Evolutionary conservation across 2,113 vertebrate species (phyloP).

Genomic region (Mohoua ochrocephala): DNA sequence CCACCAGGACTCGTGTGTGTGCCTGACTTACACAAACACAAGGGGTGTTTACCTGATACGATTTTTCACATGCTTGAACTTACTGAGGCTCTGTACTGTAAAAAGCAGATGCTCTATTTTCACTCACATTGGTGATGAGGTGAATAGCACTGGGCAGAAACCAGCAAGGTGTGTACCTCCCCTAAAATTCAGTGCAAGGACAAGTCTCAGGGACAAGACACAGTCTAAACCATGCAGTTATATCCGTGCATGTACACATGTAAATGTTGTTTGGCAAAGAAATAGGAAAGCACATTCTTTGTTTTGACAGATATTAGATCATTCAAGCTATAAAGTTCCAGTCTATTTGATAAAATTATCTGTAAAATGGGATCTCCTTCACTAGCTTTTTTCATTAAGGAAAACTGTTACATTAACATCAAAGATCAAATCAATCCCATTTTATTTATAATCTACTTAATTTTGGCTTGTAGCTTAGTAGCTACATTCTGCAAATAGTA

Average conservation of each 20-base stretch:
- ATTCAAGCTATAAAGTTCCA: not conserved
- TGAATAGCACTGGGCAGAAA: not conserved
- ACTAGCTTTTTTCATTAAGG: not conserved
- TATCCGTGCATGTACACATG: not conserved
- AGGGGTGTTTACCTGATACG: not conserved
- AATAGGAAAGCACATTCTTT: not conserved
- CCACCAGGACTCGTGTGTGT: not conserved
- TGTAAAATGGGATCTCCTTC: not conserved
- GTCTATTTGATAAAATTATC: not conserved
- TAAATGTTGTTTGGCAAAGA: not conserved
- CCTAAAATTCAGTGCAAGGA: not conserved
- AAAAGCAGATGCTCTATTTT: rapidly evolving
- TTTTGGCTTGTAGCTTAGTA: not conserved
- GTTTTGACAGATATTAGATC: not conserved
- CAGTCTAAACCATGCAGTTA: not conserved
- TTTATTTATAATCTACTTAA: not conserved
- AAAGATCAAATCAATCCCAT: not conserved
- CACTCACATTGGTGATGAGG: not conserved
- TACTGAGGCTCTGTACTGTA: not conserved
- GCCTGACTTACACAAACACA: not conserved
- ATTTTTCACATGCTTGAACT: not conserved
- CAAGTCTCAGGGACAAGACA: not conserved
- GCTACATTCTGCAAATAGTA: not conserved
- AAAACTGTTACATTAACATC: not conserved
- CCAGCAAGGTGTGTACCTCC: not conserved